phyloP scores from a whole-genome alignment of 2,797 vertebrate genomes.

The Enteromius trimaculatus region DNA sequence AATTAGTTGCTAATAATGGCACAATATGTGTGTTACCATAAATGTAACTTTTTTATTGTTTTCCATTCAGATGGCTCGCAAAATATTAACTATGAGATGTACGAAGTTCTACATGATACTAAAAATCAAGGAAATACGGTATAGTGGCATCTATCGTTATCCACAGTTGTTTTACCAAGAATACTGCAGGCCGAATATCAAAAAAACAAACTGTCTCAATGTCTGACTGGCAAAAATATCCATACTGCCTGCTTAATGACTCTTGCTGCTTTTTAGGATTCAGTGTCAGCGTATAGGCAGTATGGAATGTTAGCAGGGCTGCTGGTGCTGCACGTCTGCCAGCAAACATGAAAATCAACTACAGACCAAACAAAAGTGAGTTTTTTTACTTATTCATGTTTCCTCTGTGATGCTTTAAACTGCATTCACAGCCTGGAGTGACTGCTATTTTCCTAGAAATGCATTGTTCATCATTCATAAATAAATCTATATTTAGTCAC shows the following conservation, averaged over 20 bases:
- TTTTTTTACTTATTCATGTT: background rate
- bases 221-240: background rate
- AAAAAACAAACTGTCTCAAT: background rate
- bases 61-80: slow-evolving; percentile 34
- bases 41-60: background rate
- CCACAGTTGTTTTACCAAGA: background rate
- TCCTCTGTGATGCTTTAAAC: background rate
- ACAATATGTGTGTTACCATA: background rate
- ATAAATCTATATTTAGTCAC: background rate
- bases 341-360: slow-evolving; percentile 34
- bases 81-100: background rate
- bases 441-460: background rate
- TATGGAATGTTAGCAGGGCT: slow-evolving; percentile 44
- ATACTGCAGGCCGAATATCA: background rate
- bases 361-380: slow-evolving; percentile 25
- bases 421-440: background rate
- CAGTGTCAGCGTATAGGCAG: background rate
- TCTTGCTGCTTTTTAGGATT: slow-evolving; percentile 25
- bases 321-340: slow-evolving; percentile 40
- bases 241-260: background rate
- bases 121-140: slow-evolving; percentile 14
- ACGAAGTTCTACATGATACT: background rate
- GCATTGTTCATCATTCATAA: background rate
- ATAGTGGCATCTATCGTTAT: background rate
- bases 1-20: background rate